These are phyloP conservation scores for Drosophila kanapiae DNA, from an alignment of 1,140 invertebrate species.

Conservation along the genomic window DNA sequence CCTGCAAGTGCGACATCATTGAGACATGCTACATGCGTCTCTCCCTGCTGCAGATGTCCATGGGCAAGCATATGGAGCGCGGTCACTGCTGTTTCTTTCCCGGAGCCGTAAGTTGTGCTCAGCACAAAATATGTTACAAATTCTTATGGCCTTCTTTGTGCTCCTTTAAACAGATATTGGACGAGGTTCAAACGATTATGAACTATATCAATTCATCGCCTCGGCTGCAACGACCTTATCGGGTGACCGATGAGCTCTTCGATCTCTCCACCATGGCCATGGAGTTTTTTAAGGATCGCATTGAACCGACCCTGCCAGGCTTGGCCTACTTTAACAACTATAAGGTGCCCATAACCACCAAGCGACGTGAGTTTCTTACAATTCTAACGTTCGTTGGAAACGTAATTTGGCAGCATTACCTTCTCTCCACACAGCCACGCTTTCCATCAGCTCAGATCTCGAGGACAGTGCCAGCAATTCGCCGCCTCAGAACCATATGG, in stretches of 20 bases:
- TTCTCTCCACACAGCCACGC: constrained; percentile 51
- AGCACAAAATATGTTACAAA: too few relatives aligned
- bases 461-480: constrained; percentile 87
- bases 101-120: constrained; percentile 89
- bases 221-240: constrained; percentile 92
- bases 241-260: constrained; percentile 96
- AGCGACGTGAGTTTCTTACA: constrained; percentile 68
- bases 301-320: constrained; percentile 94
- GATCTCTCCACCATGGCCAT: constrained; percentile 96
- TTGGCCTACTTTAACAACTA: constrained; percentile 93
- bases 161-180: constrained; percentile 86
- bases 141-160: not conserved
- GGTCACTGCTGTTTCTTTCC: constrained; percentile 96
- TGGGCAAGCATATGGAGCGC: constrained; percentile 95
- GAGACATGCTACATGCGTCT: constrained; percentile 95
- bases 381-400: too few relatives aligned
- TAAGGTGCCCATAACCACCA: constrained; percentile 71
- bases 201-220: constrained; percentile 93
- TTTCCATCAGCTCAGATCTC: constrained; percentile 75
- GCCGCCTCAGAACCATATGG: constrained; percentile 93
- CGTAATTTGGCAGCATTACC: not conserved
- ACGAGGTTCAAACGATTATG: constrained; percentile 93
- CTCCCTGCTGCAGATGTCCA: constrained; percentile 94
- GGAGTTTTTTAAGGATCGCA: constrained; percentile 96
- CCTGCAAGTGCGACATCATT: constrained; percentile 95